A percentile compares a stretch with the other conserved stretches of the same genome.
phyloP scores from a whole-genome alignment of 2,113 vertebrate genomes.

The Shinisaurus crocodilurus region DNA sequence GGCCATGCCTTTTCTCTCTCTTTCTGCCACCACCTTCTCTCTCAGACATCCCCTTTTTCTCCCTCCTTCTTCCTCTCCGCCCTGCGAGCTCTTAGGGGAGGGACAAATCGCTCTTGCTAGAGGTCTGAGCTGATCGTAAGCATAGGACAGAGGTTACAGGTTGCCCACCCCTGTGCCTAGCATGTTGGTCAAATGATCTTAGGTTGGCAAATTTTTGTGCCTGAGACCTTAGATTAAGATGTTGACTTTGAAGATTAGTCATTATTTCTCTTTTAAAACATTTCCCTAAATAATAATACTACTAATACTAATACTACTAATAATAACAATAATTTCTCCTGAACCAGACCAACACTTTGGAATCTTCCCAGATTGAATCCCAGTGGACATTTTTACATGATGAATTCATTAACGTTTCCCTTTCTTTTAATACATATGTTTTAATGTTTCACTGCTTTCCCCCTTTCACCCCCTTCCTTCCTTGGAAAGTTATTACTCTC shows the following conservation, averaged over 20 bases:
- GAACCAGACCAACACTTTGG: neutral
- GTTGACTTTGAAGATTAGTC: neutral
- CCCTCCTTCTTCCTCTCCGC: neutral
- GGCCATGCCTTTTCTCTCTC: neutral
- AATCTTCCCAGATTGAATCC: neutral
- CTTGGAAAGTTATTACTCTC: conserved; percentile 11
- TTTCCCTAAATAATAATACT: too few relatives aligned
- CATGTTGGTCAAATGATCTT: neutral
- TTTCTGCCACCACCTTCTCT: neutral
- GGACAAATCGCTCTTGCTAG: neutral
- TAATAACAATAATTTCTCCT: neutral
- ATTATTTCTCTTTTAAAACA: neutral
- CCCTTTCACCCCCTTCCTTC: conserved; percentile 11
- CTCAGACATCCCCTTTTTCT: neutral
- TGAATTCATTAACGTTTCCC: conserved; percentile 29
- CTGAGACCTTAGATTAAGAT: neutral
- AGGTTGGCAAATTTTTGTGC: neutral
- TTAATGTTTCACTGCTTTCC: conserved; percentile 29
- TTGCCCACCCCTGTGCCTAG: neutral
- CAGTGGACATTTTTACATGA: neutral
- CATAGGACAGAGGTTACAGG: neutral
- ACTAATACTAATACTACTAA: too few relatives aligned
- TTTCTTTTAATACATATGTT: conserved; percentile 49
- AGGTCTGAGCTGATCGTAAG: neutral
- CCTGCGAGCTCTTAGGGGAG: neutral